Evolutionary conservation across 2,113 vertebrate genomes (phyloP), one percentile per base, ranked within the genome.

Genomic region (Tinamus guttatus): DNA sequence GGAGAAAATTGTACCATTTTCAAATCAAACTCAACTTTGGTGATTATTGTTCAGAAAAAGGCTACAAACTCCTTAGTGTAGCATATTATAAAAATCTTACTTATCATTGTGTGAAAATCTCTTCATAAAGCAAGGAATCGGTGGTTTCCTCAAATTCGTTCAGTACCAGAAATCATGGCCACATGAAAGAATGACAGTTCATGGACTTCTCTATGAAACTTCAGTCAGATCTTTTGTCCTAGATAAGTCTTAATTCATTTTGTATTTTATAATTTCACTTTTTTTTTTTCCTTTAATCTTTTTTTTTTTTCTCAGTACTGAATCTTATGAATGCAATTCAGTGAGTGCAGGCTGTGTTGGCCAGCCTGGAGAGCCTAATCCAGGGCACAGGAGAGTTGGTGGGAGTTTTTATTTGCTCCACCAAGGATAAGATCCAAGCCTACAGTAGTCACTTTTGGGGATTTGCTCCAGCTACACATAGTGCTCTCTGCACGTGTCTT

Each of bases 251-350:
- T 62, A 25, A 9, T 11, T 41, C 0, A 5, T 14, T 79, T 51
- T 38, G 7, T 67, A 22, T 51, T 85, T 58, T 73, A 18, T 3
- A 51, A 4, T 41, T 78, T 38, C 54, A 51, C 6, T 7, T 7
- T 3, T 36, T 84, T 81, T 3, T 3, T 32, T 14, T 40, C 87
- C 79, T 3, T 4, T 58, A 30, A 56, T 13, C 3, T 41, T 41
- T 43, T 41, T 41, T 17, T 5, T 27, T 82, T 19, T 24, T 58
- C 21, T 51, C 40, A 45, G 15, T 5, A 4, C 21, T 52, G 43
- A 10, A 18, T 43, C 1, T 3, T 19, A 9, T 7, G 4, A 1
- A 4, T 18, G 6, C 0, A 3, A 38, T 15, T 32, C 30, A 34
- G 2, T 4, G 43, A 12, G 13, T 22, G 41, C 25, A 21, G 7